Evolutionary conservation across 2,888 invertebrate genomes (phyloP), one percentile per base, ranked within the genome.

Genomic region (Oscheius sp.): DNA sequence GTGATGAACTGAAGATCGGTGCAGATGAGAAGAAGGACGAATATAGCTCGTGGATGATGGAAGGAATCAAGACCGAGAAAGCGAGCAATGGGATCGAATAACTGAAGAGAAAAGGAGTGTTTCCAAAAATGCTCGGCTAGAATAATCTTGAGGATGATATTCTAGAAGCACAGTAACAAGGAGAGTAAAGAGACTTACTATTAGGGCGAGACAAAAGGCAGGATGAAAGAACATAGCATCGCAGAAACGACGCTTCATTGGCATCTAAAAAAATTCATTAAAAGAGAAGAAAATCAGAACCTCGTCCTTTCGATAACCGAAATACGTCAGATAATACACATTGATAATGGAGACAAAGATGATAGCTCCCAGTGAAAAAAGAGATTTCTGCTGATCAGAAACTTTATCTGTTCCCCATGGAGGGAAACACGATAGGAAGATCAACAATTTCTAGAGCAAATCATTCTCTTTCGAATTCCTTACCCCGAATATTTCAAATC

Each of bases 361-460:
- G 1, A 33, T 2, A 4, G 20, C n/a, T 32, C 54, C 54, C 8
- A 32, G 36, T 4, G 36, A 20, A 33, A 28, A 17, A 6, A 54
- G 32, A 17, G n/a, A 8, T 32, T 54, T 54, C 33, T 54, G 54
- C 6, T 54, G 20, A 20, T 32, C 33, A 9, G n/a, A 14, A n/a
- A 54, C 32, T 2, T 17, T 33, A 20, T 33, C 12, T 1, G 54
- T 33, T 32, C 54, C 54, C 54, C 54, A 54, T 33, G 54, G 54
- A 9, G 54, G 54, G 22, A 54, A 54, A 24, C 54, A 54, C 8
- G 54, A 54, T 1, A 54, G 54, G 24, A 54, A 54, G n/a, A 54
- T 12, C 12, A 54, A 8, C n/a, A 28, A 20, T 17, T 54, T 54
- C 54, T 54, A 20, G 22, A 54, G 12, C n/a, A 4, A 3, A 4